phyloP scores from a whole-genome alignment of 2,888 invertebrate species.

The Augiades crinisus region DNA sequence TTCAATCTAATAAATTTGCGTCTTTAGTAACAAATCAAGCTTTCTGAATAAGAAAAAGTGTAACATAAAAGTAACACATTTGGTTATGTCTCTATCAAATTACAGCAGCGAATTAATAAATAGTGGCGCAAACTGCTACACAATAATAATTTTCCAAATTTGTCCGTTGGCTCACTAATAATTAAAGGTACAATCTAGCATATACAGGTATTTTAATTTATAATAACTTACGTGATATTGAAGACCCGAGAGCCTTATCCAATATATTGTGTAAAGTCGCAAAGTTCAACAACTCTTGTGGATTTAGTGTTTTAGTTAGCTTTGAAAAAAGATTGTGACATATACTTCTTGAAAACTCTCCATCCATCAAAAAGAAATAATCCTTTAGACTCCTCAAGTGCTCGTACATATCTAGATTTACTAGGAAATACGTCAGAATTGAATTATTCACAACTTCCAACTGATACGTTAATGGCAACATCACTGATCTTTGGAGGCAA shows the following conservation, averaged over 20 bases:
- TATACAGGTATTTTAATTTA: too few relatives aligned
- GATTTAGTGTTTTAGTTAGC: slow-evolving; percentile 83
- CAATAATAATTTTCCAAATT: too few relatives aligned
- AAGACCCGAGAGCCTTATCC: slow-evolving; percentile 85
- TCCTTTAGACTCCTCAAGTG: slow-evolving; percentile 88
- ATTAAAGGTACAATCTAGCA: too few relatives aligned
- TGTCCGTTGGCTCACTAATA: too few relatives aligned
- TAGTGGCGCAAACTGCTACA: too few relatives aligned
- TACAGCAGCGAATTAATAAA: too few relatives aligned
- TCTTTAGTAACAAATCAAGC: too few relatives aligned
- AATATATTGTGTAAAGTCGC: slow-evolving; percentile 85
- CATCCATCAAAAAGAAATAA: slow-evolving; percentile 90
- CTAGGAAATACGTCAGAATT: slow-evolving; percentile 85
- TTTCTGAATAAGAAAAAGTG: too few relatives aligned
- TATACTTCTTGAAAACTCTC: slow-evolving; percentile 88
- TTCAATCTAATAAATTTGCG: too few relatives aligned
- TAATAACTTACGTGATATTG: slow-evolving; percentile 82
- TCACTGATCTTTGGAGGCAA: slow-evolving; percentile 84
- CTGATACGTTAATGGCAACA: slow-evolving; percentile 85
- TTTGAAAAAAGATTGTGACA: slow-evolving; percentile 86
- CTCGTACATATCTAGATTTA: slow-evolving; percentile 84
- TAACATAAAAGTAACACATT: too few relatives aligned
- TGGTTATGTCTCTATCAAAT: too few relatives aligned
- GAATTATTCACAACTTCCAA: slow-evolving; percentile 87
- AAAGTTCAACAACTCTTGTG: slow-evolving; percentile 85